These are phyloP conservation scores for Corythornis vintsioides DNA, from an alignment of 2,113 vertebrate genomes.

Conservation along the genomic window DNA sequence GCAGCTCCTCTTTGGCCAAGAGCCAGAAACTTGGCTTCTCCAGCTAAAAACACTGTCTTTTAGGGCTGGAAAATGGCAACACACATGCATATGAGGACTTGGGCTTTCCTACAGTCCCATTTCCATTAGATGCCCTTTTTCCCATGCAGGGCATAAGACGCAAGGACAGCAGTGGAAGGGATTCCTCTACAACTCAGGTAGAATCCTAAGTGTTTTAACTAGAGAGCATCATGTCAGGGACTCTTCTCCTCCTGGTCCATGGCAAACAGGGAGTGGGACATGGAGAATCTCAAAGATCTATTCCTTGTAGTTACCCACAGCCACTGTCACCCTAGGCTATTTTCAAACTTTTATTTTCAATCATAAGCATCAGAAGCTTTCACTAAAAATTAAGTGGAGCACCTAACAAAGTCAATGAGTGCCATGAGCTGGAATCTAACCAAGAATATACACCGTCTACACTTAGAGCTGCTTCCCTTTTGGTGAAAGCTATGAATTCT, in stretches of 20 bases:
- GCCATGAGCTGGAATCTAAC: neutral
- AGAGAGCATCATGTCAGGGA: neutral
- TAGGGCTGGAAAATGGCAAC: neutral
- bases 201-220: neutral
- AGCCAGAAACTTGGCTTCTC: neutral
- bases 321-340: accelerated
- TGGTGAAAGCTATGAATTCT: neutral
- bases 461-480: neutral
- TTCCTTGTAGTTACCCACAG: neutral
- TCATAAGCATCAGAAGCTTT: neutral
- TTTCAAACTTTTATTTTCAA: neutral
- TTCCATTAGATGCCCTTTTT: neutral
- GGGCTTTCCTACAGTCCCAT: neutral
- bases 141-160: neutral
- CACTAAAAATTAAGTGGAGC: neutral
- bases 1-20: conserved; percentile 17
- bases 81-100: neutral
- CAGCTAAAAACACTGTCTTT: conserved; percentile 24
- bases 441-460: neutral
- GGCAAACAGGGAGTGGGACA: neutral
- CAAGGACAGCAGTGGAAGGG: neutral
- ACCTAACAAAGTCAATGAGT: neutral
- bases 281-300: neutral
- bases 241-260: neutral
- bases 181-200: neutral